These are phyloP conservation scores for Napeogenes inachia DNA, from an alignment of 2,888 invertebrate species.

Conservation along the genomic window DNA sequence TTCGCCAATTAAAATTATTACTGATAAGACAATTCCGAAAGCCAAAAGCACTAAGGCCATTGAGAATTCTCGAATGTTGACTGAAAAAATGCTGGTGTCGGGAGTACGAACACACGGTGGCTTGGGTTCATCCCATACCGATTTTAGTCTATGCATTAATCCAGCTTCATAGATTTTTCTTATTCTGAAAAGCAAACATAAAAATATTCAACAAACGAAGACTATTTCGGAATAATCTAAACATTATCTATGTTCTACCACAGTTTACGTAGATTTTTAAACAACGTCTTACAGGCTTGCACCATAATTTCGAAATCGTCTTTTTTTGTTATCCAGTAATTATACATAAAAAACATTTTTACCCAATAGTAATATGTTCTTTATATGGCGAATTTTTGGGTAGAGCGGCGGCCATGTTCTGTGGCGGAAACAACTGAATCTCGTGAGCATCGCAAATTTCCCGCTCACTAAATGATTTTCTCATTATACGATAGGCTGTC, in stretches of 20 bases:
- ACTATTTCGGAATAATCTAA: too few species aligned
- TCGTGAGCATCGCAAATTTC: slow-evolving; percentile 83
- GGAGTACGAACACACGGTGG: slow-evolving; percentile 76
- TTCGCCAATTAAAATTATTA: slow-evolving; percentile 55
- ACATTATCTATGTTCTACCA: too few species aligned
- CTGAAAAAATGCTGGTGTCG: slow-evolving; percentile 66
- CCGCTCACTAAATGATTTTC: slow-evolving; percentile 79
- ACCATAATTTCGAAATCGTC: too few species aligned
- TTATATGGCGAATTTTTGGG: slow-evolving; percentile 80
- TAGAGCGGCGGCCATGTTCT: slow-evolving; percentile 75
- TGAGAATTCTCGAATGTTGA: slow-evolving; percentile 78
- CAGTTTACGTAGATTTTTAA: too few species aligned
- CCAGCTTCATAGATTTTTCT: slow-evolving; percentile 78
- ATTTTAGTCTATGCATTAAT: slow-evolving; percentile 74
- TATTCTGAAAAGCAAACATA: slow-evolving; percentile 59
- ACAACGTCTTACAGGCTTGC: too few species aligned
- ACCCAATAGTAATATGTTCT: slow-evolving; percentile 80
- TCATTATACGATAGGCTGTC: slow-evolving; percentile 82
- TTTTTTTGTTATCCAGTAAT: too few species aligned
- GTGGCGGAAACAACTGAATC: slow-evolving; percentile 78
- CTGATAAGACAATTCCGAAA: slow-evolving; percentile 64
- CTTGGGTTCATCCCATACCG: slow-evolving; percentile 77
- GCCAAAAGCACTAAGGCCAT: slow-evolving; percentile 73
- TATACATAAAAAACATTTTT: slow-evolving; percentile 12
- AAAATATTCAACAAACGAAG: too few species aligned